phyloP scores from a whole-genome alignment of 2,888 invertebrate genomes.

The Willowsia nigromaculata region DNA sequence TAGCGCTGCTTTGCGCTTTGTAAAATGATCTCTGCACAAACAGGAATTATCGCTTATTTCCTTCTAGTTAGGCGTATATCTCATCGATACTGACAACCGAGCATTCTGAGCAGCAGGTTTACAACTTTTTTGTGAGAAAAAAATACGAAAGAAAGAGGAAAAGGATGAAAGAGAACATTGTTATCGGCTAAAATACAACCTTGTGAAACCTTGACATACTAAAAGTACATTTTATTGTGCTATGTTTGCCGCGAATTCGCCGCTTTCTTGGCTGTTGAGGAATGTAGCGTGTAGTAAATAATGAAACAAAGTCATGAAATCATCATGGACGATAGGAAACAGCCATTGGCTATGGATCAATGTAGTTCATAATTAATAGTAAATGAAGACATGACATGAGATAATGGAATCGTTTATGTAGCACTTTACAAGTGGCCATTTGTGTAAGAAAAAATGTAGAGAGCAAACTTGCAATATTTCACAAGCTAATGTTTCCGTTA shows the following conservation, averaged over 20 bases:
- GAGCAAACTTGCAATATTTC: neutral
- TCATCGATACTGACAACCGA: neutral
- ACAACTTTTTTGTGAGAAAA: neutral
- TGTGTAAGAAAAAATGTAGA: neutral
- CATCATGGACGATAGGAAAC: conserved; percentile 27
- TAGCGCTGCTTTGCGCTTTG: neutral
- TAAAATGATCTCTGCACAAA: too few relatives aligned
- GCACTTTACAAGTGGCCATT: neutral
- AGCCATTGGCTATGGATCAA: conserved; percentile 23
- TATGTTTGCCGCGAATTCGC: neutral
- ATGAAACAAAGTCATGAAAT: conserved; percentile 11
- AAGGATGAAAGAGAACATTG: conserved; percentile 34
- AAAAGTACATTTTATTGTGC: conserved; percentile 57
- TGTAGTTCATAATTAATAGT: neutral
- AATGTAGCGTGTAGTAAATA: conserved; percentile 20
- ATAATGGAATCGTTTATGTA: neutral
- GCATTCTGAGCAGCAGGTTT: neutral
- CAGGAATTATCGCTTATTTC: too few relatives aligned
- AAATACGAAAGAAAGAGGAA: neutral
- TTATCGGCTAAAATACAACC: conserved; percentile 57
- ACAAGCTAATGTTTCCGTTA: neutral
- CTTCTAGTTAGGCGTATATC: too few relatives aligned
- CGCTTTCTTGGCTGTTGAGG: neutral
- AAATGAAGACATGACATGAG: neutral
- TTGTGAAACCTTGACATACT: conserved; percentile 71